A percentile compares a stretch with the other conserved stretches of the same genome.
These are phyloP conservation scores for Hesperia comma DNA, from an alignment of 2,888 invertebrate species.

Conservation along the genomic window DNA sequence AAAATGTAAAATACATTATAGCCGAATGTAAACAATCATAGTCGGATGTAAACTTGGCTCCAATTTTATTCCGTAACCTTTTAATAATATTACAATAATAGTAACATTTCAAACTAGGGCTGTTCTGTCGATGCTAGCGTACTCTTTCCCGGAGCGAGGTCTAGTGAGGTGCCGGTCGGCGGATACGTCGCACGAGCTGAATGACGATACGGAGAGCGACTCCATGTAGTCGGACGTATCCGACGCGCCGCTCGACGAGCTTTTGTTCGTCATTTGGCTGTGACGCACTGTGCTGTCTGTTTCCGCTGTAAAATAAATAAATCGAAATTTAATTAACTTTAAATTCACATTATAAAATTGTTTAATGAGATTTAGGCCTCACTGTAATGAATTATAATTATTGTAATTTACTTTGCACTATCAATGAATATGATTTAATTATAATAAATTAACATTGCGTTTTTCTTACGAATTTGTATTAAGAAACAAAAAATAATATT, in stretches of 20 bases:
- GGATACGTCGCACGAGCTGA: slow-evolving; percentile 86
- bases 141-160: slow-evolving; percentile 76
- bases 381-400: no score
- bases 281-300: slow-evolving; percentile 76
- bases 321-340: no score
- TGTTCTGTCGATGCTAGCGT: slow-evolving; percentile 71
- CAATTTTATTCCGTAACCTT: no score
- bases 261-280: slow-evolving; percentile 84
- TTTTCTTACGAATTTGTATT: no score
- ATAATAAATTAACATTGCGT: background rate
- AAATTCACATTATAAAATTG: no score
- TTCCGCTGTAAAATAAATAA: slow-evolving; percentile 62
- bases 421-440: background rate
- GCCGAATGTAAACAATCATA: no score
- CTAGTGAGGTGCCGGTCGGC: slow-evolving; percentile 77
- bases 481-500: no score
- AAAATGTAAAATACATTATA: no score
- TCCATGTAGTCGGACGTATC: slow-evolving; percentile 91
- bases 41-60: no score
- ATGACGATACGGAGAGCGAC: slow-evolving; percentile 87
- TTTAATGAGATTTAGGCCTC: no score
- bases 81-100: background rate
- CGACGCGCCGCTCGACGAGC: slow-evolving; percentile 88
- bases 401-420: no score
- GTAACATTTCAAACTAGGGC: slow-evolving; percentile 51